These are phyloP conservation scores for Nomada fabriciana DNA, from an alignment of 2,888 invertebrate genomes.

Conservation along the genomic window DNA sequence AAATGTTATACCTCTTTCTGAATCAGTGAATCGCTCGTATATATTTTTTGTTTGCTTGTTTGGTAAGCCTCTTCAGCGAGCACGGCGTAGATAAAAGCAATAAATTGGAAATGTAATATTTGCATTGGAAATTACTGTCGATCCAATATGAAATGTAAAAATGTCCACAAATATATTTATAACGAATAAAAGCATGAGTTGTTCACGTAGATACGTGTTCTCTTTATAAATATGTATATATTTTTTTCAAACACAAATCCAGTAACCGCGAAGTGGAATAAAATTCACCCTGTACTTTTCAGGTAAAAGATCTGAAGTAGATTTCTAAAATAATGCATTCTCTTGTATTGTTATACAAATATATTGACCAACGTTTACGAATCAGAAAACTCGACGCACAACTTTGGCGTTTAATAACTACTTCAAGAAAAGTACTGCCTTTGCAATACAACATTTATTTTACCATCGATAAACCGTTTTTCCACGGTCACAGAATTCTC, in stretches of 20 bases:
- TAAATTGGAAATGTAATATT: conserved; percentile 20
- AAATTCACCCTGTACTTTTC: neutral
- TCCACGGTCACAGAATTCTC: neutral
- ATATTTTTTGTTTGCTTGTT: neutral
- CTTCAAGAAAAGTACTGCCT: neutral
- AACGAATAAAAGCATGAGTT: conserved; percentile 9
- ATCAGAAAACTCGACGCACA: no score
- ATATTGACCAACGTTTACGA: no score
- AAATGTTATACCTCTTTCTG: neutral
- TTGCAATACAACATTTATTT: neutral
- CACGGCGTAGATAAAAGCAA: neutral
- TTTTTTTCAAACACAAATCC: neutral
- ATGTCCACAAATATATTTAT: conserved; percentile 6
- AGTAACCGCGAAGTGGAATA: neutral
- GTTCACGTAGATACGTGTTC: neutral
- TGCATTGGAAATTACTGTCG: conserved; percentile 16
- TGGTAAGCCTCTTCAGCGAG: neutral
- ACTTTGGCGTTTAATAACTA: no score
- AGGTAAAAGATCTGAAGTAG: neutral
- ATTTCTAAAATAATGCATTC: neutral
- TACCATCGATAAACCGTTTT: neutral
- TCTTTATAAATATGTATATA: neutral
- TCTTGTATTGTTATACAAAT: neutral
- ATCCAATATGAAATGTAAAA: conserved; percentile 1
- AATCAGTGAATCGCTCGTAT: neutral